Evolutionary conservation across 2,797 vertebrate species (phyloP), one percentile per base, ranked within the genome.

Genomic region (Alectoris magna): DNA sequence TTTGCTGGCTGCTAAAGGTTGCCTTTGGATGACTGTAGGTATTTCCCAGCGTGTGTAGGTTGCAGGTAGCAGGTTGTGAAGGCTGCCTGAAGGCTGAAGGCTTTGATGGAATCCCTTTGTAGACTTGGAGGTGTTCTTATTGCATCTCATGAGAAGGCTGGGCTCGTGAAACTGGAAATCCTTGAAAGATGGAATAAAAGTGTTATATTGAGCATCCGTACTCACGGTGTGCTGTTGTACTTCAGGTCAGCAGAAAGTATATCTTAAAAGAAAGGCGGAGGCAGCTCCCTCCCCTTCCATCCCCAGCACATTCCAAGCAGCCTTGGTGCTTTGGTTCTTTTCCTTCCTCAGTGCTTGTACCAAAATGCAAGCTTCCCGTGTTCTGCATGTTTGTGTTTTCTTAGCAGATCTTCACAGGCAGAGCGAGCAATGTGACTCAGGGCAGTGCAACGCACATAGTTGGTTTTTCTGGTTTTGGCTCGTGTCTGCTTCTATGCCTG

Each of bases 381-480:
- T 10, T 71, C 70, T 46, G 18, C 63, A 56, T 51, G 21, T 19
- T 51, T 79, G 7, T 23, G 58, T 27, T 82, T 66, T 24, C 67
- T 63, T 39, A 86, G 56, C 46, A 34, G 43, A 14, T 38, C 41
- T 53, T 85, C 59, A 31, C 7, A 77, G 70, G 7, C 1, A 2
- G 6, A 9, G 36, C 24, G 26, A 19, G 53, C 55, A 18, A 1
- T 5, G 39, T 70, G 84, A 13, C 46, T 56, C 1, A 1, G 59
- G 70, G 88, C 71, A 69, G 80, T n/a, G 55, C 26, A 46, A 16
- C 44, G 43, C 75, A 85, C 70, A 44, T 59, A 84, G 64, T 59
- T 90, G 76, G 2, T 13, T 72, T 95, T 69, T 8, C 59, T 84
- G 86, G 10, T 64, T 90, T 90, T 67, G 59, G 46, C 59, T 90